A percentile compares a stretch with the other conserved stretches of the same genome.
Evolutionary conservation across 2,797 vertebrate species (phyloP).

Genomic region (Varecia variegata): DNA sequence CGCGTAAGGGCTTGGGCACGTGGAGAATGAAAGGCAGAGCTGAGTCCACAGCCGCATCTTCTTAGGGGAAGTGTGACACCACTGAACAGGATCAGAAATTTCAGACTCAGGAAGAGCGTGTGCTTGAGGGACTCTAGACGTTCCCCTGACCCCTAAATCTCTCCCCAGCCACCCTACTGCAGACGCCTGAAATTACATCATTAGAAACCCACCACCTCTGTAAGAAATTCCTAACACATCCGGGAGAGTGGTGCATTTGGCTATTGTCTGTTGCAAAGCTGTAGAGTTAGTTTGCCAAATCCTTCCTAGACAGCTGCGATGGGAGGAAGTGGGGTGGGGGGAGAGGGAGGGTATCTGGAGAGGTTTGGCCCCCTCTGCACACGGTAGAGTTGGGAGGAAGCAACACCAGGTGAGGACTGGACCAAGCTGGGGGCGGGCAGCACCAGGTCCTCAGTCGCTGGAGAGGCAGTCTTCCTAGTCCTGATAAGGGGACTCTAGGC

Average conservation of each 20-base stretch:
- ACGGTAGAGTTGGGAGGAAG: not conserved
- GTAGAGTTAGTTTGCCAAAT: not conserved
- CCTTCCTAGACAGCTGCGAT: not conserved
- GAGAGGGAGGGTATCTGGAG: not conserved
- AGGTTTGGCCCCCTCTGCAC: not conserved
- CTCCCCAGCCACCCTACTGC: not conserved
- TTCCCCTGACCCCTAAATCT: no score
- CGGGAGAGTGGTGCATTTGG: not conserved
- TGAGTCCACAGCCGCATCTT: not conserved
- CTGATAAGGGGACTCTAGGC: not conserved
- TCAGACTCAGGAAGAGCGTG: not conserved
- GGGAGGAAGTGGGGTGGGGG: not conserved
- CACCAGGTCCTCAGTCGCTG: not conserved
- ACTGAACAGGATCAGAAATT: not conserved
- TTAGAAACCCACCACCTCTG: not conserved
- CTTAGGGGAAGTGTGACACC: not conserved
- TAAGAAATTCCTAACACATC: not conserved
- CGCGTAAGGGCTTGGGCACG: not conserved
- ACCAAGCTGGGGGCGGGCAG: not conserved
- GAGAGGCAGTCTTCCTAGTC: not conserved
- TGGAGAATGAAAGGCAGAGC: not conserved
- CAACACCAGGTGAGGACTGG: not conserved
- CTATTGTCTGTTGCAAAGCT: not conserved
- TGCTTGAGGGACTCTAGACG: not conserved
- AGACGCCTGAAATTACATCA: not conserved